Percentiles rank a stretch among this genome's conserved stretches.
Conservation (phyloP, 2,797 vertebrate genomes). For the Cyclopterus lumpus region DNA sequence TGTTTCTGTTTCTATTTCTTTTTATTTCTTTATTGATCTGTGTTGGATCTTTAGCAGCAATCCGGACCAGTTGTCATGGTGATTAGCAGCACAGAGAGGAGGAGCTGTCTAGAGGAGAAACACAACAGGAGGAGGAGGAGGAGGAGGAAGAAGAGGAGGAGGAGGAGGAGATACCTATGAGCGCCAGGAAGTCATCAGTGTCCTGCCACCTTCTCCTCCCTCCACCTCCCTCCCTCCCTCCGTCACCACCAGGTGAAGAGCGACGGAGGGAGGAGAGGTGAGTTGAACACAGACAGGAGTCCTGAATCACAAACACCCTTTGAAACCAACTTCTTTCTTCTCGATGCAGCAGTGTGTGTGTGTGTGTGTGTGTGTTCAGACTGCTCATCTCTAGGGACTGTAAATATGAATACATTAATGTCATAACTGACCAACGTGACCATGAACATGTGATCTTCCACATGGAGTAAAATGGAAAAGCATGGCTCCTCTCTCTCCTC, state of each 20-base stretch:
- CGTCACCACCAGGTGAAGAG: slow-evolving; percentile 31
- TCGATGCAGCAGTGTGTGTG: slow-evolving; percentile 24
- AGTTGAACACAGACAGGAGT: slow-evolving; percentile 43
- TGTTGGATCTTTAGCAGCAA: slow-evolving; percentile 91
- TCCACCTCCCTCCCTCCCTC: slow-evolving; percentile 60
- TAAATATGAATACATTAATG: slow-evolving; percentile 27
- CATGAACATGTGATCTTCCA: slow-evolving; percentile 46
- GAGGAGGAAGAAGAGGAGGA: slow-evolving; percentile 64
- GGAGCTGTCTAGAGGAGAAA: slow-evolving; percentile 86
- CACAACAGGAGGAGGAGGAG: slow-evolving; percentile 77
- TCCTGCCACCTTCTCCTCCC: slow-evolving; percentile 73
- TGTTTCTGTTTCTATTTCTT: slow-evolving; percentile 81
- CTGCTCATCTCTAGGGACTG: slow-evolving; percentile 36
- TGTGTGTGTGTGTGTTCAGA: slow-evolving; percentile 40
- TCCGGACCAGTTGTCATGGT: slow-evolving; percentile 87
- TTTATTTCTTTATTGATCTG: slow-evolving; percentile 89
- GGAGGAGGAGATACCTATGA: slow-evolving; percentile 65
- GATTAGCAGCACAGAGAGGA: slow-evolving; percentile 90
- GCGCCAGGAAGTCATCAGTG: slow-evolving; percentile 68
- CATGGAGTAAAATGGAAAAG: slow-evolving; percentile 48
- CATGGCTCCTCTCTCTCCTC: slow-evolving; percentile 36
- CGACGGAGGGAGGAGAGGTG: slow-evolving; percentile 47
- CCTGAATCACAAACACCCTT: slow-evolving; percentile 72
- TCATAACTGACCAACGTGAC: slow-evolving; percentile 46
- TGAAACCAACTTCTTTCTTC: slow-evolving; percentile 48